A percentile compares a stretch with the other conserved stretches of the same genome.
These are phyloP conservation scores for Squalus acanthias DNA, from an alignment of 2,797 vertebrate species.

Conservation along the genomic window DNA sequence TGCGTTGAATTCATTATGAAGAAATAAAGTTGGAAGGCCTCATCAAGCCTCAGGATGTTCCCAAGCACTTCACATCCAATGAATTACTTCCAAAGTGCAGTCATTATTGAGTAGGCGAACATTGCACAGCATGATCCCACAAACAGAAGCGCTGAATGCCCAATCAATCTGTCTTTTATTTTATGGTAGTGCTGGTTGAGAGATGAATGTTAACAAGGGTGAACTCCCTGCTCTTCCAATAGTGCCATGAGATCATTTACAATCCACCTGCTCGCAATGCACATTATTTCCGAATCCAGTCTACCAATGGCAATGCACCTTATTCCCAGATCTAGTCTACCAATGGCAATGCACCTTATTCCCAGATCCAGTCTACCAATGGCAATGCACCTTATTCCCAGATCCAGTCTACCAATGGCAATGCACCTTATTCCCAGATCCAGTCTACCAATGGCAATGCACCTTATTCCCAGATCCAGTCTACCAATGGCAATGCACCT, in stretches of 20 bases:
- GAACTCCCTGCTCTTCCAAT: not conserved
- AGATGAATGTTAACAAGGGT: not conserved
- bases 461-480: too few species aligned
- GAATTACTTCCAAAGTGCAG: too few species aligned
- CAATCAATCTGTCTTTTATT: not conserved
- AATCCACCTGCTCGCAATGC: not conserved
- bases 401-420: too few species aligned
- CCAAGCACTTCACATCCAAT: too few species aligned
- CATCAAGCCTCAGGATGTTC: too few species aligned
- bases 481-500: too few species aligned
- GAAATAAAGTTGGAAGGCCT: too few species aligned
- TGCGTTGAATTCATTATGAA: not conserved
- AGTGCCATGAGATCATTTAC: not conserved
- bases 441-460: too few species aligned
- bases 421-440: not conserved
- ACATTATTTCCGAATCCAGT: not conserved
- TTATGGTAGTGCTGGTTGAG: not conserved
- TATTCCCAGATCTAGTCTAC: not conserved
- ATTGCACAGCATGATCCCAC: not conserved
- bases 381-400: not conserved
- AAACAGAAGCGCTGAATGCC: not conserved
- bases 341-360: not conserved
- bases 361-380: not conserved
- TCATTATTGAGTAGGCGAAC: too few species aligned
- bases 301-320: not conserved